Percentiles rank a stretch among this genome's conserved stretches.
These are phyloP conservation scores for Yponomeuta malinellus DNA, from an alignment of 2,888 invertebrate genomes.

Conservation along the genomic window DNA sequence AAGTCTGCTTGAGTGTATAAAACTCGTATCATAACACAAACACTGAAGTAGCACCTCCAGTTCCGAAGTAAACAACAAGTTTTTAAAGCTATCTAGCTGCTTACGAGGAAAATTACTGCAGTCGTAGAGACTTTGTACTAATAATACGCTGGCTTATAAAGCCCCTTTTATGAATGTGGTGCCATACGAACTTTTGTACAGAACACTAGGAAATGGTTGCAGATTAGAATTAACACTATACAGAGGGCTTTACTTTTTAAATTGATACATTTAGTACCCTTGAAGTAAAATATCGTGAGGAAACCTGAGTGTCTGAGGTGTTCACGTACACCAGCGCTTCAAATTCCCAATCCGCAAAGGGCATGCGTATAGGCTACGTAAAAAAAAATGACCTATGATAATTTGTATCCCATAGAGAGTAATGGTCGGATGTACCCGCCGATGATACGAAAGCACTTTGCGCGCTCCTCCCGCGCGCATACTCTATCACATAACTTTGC, in stretches of 20 bases:
- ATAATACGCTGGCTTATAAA: neutral
- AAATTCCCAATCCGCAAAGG: too few species aligned
- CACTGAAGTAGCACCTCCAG: constrained; percentile 42
- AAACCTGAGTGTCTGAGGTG: too few species aligned
- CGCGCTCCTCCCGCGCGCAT: constrained; percentile 8
- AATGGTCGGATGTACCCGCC: neutral
- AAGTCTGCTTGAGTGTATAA: neutral
- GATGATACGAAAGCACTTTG: neutral
- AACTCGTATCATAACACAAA: neutral
- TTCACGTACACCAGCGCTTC: too few species aligned
- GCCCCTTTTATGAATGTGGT: neutral
- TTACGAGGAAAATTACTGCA: neutral
- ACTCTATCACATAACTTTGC: constrained; percentile 14
- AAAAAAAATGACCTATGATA: too few species aligned
- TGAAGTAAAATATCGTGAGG: too few species aligned
- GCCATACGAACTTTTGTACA: too few species aligned
- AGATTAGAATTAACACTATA: too few species aligned
- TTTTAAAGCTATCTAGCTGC: constrained; percentile 18
- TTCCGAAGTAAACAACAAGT: constrained; percentile 36
- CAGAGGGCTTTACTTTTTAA: too few species aligned
- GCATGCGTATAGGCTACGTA: too few species aligned
- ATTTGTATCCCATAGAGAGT: neutral
- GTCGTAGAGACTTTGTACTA: neutral
- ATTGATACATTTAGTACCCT: too few species aligned
- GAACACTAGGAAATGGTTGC: too few species aligned